These are phyloP conservation scores for Dolichomitus sp. DNA, from an alignment of 2,888 invertebrate species.

Conservation along the genomic window DNA sequence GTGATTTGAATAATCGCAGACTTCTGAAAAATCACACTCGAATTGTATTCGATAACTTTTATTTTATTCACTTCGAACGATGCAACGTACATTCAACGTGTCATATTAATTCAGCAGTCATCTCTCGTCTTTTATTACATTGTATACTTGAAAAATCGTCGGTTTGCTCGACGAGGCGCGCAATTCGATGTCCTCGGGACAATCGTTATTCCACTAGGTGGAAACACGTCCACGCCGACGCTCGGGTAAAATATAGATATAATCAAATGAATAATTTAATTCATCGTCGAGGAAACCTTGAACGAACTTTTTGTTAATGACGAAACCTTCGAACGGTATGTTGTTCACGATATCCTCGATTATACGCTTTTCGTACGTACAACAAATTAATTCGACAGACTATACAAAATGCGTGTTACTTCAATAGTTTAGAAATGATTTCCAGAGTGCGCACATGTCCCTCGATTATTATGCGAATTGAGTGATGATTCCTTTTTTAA, in stretches of 20 bases:
- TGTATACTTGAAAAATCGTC: conserved; percentile 15
- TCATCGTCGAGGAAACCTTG: conserved; percentile 26
- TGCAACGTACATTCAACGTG: conserved; percentile 49
- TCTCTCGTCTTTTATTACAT: conserved; percentile 19
- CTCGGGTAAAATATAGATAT: background rate
- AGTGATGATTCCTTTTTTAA: too few relatives aligned
- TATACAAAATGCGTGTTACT: too few relatives aligned
- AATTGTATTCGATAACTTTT: conserved; percentile 38
- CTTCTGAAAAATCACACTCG: background rate
- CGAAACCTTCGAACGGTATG: background rate
- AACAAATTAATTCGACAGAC: background rate
- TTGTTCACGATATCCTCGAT: conserved; percentile 17
- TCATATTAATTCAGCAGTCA: conserved; percentile 22
- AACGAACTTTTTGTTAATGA: conserved; percentile 9
- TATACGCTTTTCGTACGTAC: conserved; percentile 9
- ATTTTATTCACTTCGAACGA: conserved; percentile 52
- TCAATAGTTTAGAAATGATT: too few relatives aligned
- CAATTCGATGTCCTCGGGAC: conserved; percentile 7
- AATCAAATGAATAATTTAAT: conserved; percentile 7
- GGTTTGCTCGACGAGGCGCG: conserved; percentile 7
- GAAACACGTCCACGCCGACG: conserved; percentile 12
- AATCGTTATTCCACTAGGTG: conserved; percentile 14
- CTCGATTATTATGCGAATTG: too few relatives aligned
- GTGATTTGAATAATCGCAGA: background rate
- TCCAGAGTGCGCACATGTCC: too few relatives aligned